phyloP scores from a whole-genome alignment of 2,888 invertebrate genomes.

The Lampropteryx suffumata region DNA sequence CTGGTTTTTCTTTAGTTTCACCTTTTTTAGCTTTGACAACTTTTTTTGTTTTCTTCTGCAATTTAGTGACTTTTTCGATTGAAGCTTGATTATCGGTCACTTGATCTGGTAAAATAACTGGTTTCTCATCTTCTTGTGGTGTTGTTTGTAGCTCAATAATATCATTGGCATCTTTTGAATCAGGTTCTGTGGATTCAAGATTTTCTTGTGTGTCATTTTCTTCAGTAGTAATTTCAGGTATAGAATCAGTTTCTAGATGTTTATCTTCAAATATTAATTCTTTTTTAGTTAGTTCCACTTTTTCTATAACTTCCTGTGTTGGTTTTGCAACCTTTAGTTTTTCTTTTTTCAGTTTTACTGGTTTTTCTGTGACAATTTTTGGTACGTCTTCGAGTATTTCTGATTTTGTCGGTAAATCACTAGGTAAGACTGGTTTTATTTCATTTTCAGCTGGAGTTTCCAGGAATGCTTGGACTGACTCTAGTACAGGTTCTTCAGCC shows the following conservation, averaged over 20 bases:
- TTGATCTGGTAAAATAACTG: neutral
- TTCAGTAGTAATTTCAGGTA: neutral
- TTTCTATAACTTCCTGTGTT: neutral
- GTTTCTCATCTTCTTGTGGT: neutral
- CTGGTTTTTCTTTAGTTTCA: neutral
- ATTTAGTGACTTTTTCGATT: constrained; percentile 3
- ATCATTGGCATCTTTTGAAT: neutral
- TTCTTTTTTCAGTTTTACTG: constrained; percentile 11
- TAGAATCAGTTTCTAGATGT: neutral
- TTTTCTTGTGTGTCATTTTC: neutral
- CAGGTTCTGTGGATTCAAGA: neutral
- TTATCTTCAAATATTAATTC: neutral
- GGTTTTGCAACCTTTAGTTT: constrained; percentile 1
- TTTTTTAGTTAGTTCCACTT: neutral
- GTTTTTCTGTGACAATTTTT: constrained; percentile 7
- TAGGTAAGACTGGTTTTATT: constrained; percentile 32
- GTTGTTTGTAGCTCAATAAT: neutral
- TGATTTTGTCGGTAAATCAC: neutral
- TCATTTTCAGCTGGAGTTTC: neutral
- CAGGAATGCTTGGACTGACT: neutral
- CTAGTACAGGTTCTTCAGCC: neutral
- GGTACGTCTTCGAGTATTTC: neutral
- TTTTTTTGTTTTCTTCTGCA: constrained; percentile 16
- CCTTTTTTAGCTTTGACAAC: constrained; percentile 5
- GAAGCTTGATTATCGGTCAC: neutral